Evolutionary conservation across 2,797 vertebrate genomes (phyloP).

Genomic region (Myotis myotis): DNA sequence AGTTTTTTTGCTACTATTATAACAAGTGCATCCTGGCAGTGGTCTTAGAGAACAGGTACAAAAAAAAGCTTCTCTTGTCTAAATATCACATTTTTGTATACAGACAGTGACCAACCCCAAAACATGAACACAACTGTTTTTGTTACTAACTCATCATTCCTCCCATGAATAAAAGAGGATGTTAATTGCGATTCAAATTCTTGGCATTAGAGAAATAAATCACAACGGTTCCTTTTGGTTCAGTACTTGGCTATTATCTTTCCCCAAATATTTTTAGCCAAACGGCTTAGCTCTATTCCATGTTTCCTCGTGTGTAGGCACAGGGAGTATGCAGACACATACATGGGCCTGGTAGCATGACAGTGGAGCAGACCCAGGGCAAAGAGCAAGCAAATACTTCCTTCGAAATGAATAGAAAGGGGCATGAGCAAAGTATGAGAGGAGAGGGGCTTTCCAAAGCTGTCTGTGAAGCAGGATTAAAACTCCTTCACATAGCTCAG

Average conservation of each 20-base stretch:
- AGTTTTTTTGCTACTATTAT: background rate
- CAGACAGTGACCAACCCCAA: background rate
- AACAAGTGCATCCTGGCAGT: background rate
- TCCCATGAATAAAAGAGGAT: background rate
- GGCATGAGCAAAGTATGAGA: background rate
- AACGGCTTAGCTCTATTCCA: background rate
- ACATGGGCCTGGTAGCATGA: no score
- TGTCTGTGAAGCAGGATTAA: background rate
- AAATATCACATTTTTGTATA: background rate
- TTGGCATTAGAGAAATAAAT: background rate
- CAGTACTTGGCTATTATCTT: background rate
- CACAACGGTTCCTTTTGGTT: background rate
- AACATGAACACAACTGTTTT: background rate
- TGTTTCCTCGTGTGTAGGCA: background rate
- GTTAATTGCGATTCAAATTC: background rate
- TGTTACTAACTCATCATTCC: background rate
- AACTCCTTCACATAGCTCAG: background rate
- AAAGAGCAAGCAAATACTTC: background rate
- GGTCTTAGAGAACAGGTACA: background rate
- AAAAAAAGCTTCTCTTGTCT: background rate
- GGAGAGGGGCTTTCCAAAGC: background rate
- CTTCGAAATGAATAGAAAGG: background rate
- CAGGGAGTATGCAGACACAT: background rate
- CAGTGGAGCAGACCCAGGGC: background rate
- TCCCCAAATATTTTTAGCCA: background rate